Evolutionary conservation across 2,113 vertebrate species (phyloP).

Genomic region (Dryoscopus gambensis): DNA sequence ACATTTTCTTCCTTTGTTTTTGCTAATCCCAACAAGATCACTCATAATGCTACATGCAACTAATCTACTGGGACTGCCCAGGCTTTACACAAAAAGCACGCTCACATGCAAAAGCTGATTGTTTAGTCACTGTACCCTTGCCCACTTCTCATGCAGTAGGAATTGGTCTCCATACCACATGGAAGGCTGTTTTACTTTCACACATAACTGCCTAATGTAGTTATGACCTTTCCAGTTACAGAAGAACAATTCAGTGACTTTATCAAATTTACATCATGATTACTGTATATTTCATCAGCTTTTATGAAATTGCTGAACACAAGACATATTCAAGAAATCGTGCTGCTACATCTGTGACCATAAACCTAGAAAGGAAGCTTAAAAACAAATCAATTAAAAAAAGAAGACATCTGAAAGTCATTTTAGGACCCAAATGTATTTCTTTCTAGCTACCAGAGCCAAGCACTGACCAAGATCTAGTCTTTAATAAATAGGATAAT

Average conservation of each 20-base stretch:
- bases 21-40: not conserved
- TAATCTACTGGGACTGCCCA: not conserved
- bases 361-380: not conserved
- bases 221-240: not conserved
- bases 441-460: not conserved
- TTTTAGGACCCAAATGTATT: not conserved
- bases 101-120: not conserved
- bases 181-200: not conserved
- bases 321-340: not conserved
- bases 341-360: not conserved
- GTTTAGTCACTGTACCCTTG: not conserved
- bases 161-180: not conserved
- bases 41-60: not conserved
- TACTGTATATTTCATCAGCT: not conserved
- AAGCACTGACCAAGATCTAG: not conserved
- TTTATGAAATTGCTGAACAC: not conserved
- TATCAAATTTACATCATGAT: not conserved
- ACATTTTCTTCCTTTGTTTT: not conserved
- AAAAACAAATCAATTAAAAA: not conserved
- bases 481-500: not conserved
- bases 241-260: not conserved
- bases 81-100: not conserved
- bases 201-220: not conserved
- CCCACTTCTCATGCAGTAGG: not conserved
- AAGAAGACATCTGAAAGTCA: not conserved